Percentiles rank a stretch among this genome's conserved stretches.
These are phyloP conservation scores for Trichonephila clavipes DNA, from an alignment of 1,140 invertebrate species.

Conservation along the genomic window DNA sequence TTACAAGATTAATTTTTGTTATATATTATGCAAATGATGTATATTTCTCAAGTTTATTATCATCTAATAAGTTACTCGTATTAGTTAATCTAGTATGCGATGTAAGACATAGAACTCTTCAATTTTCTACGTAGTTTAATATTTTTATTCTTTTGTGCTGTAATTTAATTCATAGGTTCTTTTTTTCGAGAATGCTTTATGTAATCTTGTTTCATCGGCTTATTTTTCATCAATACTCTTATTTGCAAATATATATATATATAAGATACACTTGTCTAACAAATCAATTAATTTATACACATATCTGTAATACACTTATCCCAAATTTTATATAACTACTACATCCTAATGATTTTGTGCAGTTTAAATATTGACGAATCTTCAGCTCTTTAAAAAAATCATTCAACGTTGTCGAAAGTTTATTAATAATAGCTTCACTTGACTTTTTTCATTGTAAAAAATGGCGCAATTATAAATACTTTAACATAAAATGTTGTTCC, in stretches of 20 bases:
- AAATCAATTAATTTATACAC: background rate
- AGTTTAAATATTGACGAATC: background rate
- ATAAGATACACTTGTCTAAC: background rate
- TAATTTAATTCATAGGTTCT: background rate
- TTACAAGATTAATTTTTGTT: too few relatives aligned
- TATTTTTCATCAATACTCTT: background rate
- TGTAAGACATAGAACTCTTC: too few relatives aligned
- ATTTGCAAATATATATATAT: too few relatives aligned
- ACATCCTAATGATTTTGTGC: background rate
- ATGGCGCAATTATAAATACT: constrained; percentile 37
- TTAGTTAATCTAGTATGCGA: too few relatives aligned
- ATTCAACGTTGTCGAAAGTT: background rate
- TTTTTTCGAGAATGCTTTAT: background rate
- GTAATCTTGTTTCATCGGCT: background rate
- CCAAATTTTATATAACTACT: background rate
- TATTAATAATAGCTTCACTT: background rate
- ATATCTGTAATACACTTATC: background rate
- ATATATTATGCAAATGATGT: too few relatives aligned
- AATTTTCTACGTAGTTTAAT: too few relatives aligned
- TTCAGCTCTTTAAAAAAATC: background rate
- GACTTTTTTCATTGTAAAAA: constrained; percentile 2
- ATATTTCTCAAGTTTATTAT: too few relatives aligned
- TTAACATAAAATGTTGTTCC: constrained; percentile 13
- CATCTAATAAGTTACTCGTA: too few relatives aligned
- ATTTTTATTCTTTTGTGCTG: background rate